Evolutionary conservation across 2,113 vertebrate genomes (phyloP), one percentile per base, ranked within the genome.

Genomic region (Antechinus flavipes): DNA sequence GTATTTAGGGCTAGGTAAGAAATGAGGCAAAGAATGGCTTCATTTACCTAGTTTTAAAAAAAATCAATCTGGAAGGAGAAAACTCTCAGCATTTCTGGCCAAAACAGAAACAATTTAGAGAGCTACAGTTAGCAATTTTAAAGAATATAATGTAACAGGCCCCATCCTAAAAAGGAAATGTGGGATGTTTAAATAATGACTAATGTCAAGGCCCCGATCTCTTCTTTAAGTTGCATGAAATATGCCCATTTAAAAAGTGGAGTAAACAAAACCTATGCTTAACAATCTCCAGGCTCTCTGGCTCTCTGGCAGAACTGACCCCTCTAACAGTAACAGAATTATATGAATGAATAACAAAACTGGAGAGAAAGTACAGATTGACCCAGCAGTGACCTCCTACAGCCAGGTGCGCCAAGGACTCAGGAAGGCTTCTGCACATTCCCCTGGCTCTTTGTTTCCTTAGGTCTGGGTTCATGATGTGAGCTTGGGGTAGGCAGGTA

Each of bases 291-390:
- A 98, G 97, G 54, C 95, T 95, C 94, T 93, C 84, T 0, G 0
- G 76, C 0, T 5, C 96, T 97, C 94, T 58, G 0, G 25, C 90
- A 95, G 1, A 50, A 46, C 0, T 0, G 35, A 96, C 95, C 95
- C 23, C 25, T 91, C 0, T 3, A 52, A 94, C 54, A 94, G 96
- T 93, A 94, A 54, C 12, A 27, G 96, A 91, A 92, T n/a, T 68
- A 96, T 56, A 89, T 91, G 95, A 97, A 98, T 96, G 97, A 97
- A 98, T 97, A 98, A 97, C 97, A 98, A 96, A 97, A 95, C 93
- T 4, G 94, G 24, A 91, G 95, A 96, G 35, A 95, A 95, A 98
- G 97, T 95, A 97, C 54, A 94, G 97, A 68, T 95, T 98, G 97
- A 95, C 97, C 97, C 12, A 1, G 96, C 4, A 0, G n/a, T 98